Evolutionary conservation across 2,888 invertebrate species (phyloP).

Genomic region (Tromatobia lineatoria): DNA sequence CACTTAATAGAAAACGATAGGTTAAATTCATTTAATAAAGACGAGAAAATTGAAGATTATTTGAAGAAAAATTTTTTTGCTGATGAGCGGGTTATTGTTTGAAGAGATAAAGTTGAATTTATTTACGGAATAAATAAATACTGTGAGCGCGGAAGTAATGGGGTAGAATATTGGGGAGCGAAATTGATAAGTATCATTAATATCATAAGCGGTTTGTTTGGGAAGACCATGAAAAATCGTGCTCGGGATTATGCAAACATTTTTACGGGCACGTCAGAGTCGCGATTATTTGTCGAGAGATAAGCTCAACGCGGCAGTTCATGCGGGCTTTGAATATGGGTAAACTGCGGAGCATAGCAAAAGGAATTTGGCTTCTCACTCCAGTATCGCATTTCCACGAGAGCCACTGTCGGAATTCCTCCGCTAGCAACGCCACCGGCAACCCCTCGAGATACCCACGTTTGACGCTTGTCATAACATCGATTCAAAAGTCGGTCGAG

Average conservation of each 20-base stretch:
- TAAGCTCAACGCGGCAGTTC: background rate
- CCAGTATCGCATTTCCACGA: conserved; percentile 33
- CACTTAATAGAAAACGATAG: no score
- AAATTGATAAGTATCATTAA: background rate
- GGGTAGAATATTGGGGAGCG: background rate
- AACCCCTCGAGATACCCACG: conserved; percentile 13
- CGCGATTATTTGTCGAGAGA: conserved; percentile 3
- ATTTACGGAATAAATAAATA: no score
- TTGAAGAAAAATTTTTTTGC: no score
- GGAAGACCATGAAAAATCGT: background rate
- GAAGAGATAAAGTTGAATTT: no score
- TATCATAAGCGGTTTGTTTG: conserved; percentile 1
- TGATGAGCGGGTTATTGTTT: no score
- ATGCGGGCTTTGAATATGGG: conserved; percentile 13
- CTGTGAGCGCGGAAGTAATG: background rate
- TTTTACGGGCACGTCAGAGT: background rate
- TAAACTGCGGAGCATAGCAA: background rate
- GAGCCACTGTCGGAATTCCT: conserved; percentile 38
- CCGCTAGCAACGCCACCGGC: background rate
- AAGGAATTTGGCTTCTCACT: conserved; percentile 37
- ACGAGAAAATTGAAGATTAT: no score
- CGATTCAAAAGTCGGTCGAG: conserved; percentile 68
- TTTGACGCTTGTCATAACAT: conserved; percentile 66
- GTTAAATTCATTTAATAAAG: no score
- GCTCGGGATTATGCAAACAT: background rate